Base-by-base conservation (phyloP, 2,113 vertebrate species). In the Heterotis niloticus region DNA sequence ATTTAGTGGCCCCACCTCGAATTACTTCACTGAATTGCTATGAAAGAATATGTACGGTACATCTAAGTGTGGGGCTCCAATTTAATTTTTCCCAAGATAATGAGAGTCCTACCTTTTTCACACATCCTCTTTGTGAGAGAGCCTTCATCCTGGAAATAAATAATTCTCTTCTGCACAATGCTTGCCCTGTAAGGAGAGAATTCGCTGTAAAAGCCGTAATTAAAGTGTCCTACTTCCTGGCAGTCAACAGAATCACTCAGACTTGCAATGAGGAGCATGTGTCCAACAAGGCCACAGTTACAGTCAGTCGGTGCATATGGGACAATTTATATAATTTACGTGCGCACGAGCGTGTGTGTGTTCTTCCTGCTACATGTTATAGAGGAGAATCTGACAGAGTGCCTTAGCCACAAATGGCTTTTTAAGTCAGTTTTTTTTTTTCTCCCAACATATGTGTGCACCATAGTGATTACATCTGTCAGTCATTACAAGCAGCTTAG, bases 71-170 rank as follows among this genome's bases (percentile, higher is more conserved):
- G 56, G 76, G 52, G 28, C n/a, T 13, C n/a, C 20, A 23, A 34
- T 60, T 67, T 34, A 10, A 65, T 79, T 79, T 80, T 29, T 24
- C 71, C n/a, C 66, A 7, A 13, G 70, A 24, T 80, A 82, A 81
- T 81, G 67, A 80, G 71, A 54, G 56, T 17, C 89, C 86, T 94
- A 98, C 97, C 97, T 96, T 92, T 98, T 86, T 98, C 97, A 91
- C 97, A 99, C 83, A 99, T 93, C 84, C 90, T 94, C 92, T 95
- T 98, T 12, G 96, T 98, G 82, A 99, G 94, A 62, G 93, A 94
- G 57, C 97, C 97, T 83, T 99, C 97, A 85, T 99, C 96, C 88
- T 99, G 97, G 89, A 99, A 99, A 91, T 96, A 95, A 88, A 99
- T 99, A 18, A 98, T 97, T 81, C 94, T 94, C 82, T 97, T 98